Base-by-base conservation (phyloP, 2,888 invertebrate genomes). In the Phymatocera aterrima region DNA sequence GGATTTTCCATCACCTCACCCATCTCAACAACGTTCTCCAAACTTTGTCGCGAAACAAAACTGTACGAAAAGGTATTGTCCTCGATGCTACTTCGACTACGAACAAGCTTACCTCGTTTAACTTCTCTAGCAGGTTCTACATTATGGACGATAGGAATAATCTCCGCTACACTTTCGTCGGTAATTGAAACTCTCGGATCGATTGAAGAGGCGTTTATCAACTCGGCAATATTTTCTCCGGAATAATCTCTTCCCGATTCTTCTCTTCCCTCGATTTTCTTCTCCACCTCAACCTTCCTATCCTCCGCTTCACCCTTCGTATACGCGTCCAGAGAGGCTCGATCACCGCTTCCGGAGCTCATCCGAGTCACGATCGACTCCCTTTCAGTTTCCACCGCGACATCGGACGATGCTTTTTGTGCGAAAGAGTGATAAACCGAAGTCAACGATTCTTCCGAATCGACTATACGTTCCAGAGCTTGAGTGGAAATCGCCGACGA, bases 51-150 rank as follows among this genome's bases (percentile, higher is more conserved):
- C 37, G 86, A 86, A 1, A 86, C 78, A 65, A 88, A 88, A 82
- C 88, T 88, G 54, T 84, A 87, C 65, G 85, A 82, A n/a, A 81
- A 78, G 1, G 40, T n/a, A 64, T 84, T 78, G 78, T 86, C 80
- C 1, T 85, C 82, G 24, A 85, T 78, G 37, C 85, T 85, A 79
- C 82, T 79, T 5, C 77, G 57, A 80, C 83, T 85, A 79, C 83
- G 85, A 77, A 82, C 88, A 87, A 90, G 88, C 90, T 90, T 90
- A 90, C 90, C 90, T 90, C 85, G 84, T 74, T 87, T 87, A 21
- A 80, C 84, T 82, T 86, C 83, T 87, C 87, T 88, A 88, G 86
- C 85, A 81, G 82, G 46, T 78, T 87, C 87, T 87, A 88, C 84
- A 31, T 79, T 81, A 78, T 28, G 72, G 24, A 51, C 34, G 51